phyloP scores from a whole-genome alignment of 2,113 vertebrate species.

The Forbesichthys agassizii region DNA sequence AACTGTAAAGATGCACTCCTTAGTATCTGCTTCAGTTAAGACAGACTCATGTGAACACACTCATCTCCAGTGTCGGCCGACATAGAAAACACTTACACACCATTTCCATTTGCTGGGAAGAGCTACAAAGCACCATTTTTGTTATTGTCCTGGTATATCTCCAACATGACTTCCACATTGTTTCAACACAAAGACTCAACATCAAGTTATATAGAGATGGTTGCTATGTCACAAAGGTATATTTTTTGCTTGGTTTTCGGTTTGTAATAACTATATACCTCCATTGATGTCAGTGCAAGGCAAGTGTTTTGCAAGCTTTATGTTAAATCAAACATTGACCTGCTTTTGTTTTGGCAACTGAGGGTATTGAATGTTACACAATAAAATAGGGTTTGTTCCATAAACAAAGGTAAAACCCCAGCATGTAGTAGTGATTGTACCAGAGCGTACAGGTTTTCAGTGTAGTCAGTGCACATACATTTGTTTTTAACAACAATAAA shows the following conservation, averaged over 20 bases:
- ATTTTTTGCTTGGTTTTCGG: conserved; percentile 63
- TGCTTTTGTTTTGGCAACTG: conserved; percentile 65
- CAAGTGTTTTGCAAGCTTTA: conserved; percentile 47
- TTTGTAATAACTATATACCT: conserved; percentile 58
- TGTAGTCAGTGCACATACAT: conserved; percentile 27
- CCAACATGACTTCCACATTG: conserved; percentile 52
- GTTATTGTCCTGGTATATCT: conserved; percentile 64
- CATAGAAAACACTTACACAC: conserved; percentile 45
- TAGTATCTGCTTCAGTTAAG: conserved; percentile 14
- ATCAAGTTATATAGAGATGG: conserved; percentile 60
- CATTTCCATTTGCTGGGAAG: conserved; percentile 53
- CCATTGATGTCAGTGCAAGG: conserved; percentile 59
- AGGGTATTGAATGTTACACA: conserved; percentile 27
- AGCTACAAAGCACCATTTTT: conserved; percentile 71
- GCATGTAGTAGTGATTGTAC: conserved; percentile 48
- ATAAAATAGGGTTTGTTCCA: conserved; percentile 28
- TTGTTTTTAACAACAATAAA: conserved; percentile 34
- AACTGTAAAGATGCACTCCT: conserved; percentile 6
- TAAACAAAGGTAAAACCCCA: conserved; percentile 45
- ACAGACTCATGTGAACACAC: conserved; percentile 39
- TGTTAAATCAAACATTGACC: conserved; percentile 47
- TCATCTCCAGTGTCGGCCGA: conserved; percentile 40
- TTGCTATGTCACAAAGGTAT: conserved; percentile 52
- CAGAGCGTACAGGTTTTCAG: conserved; percentile 41
- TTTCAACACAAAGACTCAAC: conserved; percentile 50